Percentiles rank a stretch among this genome's conserved stretches.
Evolutionary conservation across 2,888 invertebrate species (phyloP).

Genomic region (Anthrax anthrax): DNA sequence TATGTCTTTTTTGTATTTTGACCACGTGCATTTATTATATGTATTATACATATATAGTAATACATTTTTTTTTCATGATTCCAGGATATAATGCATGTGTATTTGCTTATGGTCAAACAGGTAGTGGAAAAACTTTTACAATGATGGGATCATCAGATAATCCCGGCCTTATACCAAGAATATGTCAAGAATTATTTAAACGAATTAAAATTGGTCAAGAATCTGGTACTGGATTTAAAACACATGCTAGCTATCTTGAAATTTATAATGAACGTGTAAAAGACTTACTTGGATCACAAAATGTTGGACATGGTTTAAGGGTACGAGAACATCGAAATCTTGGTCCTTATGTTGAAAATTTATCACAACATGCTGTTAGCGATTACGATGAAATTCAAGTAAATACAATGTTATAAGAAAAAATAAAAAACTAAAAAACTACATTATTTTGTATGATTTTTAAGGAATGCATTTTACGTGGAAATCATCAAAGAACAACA

Average conservation of each 20-base stretch:
- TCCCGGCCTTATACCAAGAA: conserved; percentile 72
- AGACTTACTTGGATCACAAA: conserved; percentile 46
- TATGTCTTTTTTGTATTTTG: too few relatives aligned
- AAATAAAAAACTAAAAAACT: neutral
- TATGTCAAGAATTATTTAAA: conserved; percentile 69
- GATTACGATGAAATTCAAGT: conserved; percentile 79
- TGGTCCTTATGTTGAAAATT: conserved; percentile 75
- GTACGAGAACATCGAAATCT: conserved; percentile 67
- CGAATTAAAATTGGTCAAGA: conserved; percentile 70
- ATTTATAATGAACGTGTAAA: conserved; percentile 75
- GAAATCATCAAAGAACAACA: conserved; percentile 70
- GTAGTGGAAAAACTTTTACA: conserved; percentile 81
- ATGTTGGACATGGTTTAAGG: conserved; percentile 51
- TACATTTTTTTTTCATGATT: too few relatives aligned
- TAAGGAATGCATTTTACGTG: conserved; percentile 64
- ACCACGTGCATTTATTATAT: too few relatives aligned
- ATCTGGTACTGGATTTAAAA: conserved; percentile 67
- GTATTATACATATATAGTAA: too few relatives aligned
- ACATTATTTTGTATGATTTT: conserved; percentile 8
- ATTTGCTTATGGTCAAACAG: conserved; percentile 84
- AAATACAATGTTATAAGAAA: conserved; percentile 2
- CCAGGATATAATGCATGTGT: conserved; percentile 70
- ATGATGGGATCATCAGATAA: conserved; percentile 75
- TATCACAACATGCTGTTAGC: conserved; percentile 72
- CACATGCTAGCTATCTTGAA: conserved; percentile 75